phyloP scores from a whole-genome alignment of 2,888 invertebrate genomes.

The Elegia similella region DNA sequence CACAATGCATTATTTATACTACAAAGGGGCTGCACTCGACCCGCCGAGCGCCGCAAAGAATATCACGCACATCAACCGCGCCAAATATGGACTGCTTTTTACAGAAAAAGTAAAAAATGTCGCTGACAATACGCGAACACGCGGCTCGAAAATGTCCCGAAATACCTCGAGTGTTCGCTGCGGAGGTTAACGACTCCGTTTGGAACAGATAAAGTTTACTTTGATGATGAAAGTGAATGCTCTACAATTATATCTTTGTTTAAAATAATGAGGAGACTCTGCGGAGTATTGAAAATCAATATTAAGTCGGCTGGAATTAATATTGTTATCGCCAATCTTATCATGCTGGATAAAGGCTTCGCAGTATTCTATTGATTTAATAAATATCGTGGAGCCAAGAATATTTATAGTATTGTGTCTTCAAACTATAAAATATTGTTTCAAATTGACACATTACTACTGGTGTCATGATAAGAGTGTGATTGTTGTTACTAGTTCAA shows the following conservation, averaged over 20 bases:
- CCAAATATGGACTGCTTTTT: slow-evolving; percentile 29
- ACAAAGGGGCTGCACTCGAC: slow-evolving; percentile 28
- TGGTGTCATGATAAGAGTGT: slow-evolving; percentile 34
- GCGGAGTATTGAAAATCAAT: neutral
- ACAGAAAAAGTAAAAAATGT: slow-evolving; percentile 30
- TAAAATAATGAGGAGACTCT: slow-evolving; percentile 5
- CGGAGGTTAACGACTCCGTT: slow-evolving; percentile 24
- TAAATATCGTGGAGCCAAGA: neutral
- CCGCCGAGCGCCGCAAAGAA: slow-evolving; percentile 24
- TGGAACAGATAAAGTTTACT: slow-evolving; percentile 18
- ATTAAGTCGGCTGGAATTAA: slow-evolving; percentile 1
- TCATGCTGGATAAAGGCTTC: slow-evolving; percentile 6
- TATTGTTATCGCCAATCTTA: slow-evolving; percentile 13
- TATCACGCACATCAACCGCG: slow-evolving; percentile 22
- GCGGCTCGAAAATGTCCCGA: slow-evolving; percentile 26
- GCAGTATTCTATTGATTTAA: slow-evolving; percentile 8
- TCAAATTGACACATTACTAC: neutral
- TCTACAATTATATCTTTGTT: slow-evolving; percentile 8
- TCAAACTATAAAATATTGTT: too few species aligned
- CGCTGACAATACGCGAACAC: slow-evolving; percentile 31
- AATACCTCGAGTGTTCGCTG: slow-evolving; percentile 32
- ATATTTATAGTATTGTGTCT: neutral
- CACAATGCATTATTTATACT: slow-evolving; percentile 57
- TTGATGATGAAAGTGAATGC: slow-evolving; percentile 11
- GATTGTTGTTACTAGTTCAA: slow-evolving; percentile 45